Evolutionary conservation across 2,888 invertebrate genomes (phyloP).

Genomic region (Limnephilus auricula): DNA sequence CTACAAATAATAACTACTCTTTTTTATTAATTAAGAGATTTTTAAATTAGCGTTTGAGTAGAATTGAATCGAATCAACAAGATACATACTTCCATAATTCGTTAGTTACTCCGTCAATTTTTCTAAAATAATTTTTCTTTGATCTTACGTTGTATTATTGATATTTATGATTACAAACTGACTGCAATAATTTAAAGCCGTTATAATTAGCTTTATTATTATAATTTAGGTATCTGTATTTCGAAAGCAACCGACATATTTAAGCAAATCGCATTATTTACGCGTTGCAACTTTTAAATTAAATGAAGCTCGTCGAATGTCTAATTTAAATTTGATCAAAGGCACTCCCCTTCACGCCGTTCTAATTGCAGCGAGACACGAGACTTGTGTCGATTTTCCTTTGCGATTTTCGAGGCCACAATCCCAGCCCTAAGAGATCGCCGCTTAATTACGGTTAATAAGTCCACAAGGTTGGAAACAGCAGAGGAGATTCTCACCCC

Average conservation of each 20-base stretch:
- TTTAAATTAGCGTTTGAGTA: background rate
- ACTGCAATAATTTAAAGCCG: background rate
- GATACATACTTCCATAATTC: background rate
- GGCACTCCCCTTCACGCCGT: background rate
- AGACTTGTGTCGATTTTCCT: constrained; percentile 25
- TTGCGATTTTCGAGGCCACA: constrained; percentile 8
- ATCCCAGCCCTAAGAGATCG: constrained; percentile 6
- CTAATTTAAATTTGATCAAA: constrained; percentile 37
- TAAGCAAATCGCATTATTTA: background rate
- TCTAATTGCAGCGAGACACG: constrained; percentile 27
- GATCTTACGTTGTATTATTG: background rate
- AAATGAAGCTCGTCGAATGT: background rate
- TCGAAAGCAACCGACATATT: background rate
- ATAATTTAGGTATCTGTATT: background rate
- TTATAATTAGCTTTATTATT: background rate
- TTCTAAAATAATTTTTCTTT: background rate
- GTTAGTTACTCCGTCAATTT: background rate
- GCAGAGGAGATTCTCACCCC: constrained; percentile 13
- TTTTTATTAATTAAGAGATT: background rate
- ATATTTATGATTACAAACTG: background rate
- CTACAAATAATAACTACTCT: background rate
- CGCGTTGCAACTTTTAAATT: background rate
- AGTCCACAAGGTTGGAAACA: constrained; percentile 30
- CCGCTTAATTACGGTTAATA: constrained; percentile 40
- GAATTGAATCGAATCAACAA: background rate